Conservation (phyloP, 2,113 vertebrate species). For the Neodontobutis hainanensis region DNA sequence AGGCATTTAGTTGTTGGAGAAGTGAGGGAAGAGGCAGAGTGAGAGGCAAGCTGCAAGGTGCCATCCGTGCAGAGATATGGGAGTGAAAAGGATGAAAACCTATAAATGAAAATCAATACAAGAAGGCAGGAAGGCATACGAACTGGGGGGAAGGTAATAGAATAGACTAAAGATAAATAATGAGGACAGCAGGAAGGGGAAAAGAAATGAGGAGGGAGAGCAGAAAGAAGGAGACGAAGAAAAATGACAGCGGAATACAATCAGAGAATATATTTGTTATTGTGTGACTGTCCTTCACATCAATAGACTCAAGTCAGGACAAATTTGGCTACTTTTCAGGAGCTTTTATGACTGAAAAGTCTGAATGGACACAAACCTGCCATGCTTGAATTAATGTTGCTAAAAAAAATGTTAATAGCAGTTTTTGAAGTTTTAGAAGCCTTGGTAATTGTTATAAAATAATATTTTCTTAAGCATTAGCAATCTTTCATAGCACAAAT, state of each 20-base stretch:
- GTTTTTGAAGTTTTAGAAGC: too few relatives aligned
- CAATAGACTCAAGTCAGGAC: slow-evolving; percentile 42
- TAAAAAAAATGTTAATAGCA: too few relatives aligned
- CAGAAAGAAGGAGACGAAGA: slow-evolving; percentile 70
- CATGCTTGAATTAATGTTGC: too few relatives aligned
- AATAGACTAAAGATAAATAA: slow-evolving; percentile 81
- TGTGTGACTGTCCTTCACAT: slow-evolving; percentile 62
- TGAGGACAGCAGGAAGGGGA: slow-evolving; percentile 70
- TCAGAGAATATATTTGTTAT: slow-evolving; percentile 73
- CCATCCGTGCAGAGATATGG: slow-evolving; percentile 77
- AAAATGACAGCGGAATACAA: slow-evolving; percentile 68
- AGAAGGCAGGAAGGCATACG: slow-evolving; percentile 79
- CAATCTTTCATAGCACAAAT: too few relatives aligned
- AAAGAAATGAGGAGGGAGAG: slow-evolving; percentile 67
- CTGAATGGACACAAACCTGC: slow-evolving; percentile 6
- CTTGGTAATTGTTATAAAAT: too few relatives aligned
- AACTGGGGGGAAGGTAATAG: slow-evolving; percentile 72
- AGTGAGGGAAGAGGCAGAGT: slow-evolving; percentile 57
- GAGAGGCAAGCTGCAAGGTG: slow-evolving; percentile 72
- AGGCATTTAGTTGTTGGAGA: slow-evolving; percentile 53
- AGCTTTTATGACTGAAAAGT: slow-evolving; percentile 38
- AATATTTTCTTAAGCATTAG: too few relatives aligned
- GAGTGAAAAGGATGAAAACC: slow-evolving; percentile 83
- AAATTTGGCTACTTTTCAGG: slow-evolving; percentile 29
- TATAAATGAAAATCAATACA: slow-evolving; percentile 84